Evolutionary conservation across 1,140 invertebrate species (phyloP), one percentile per base, ranked within the genome.

Genomic region (Scaptomyza montana): DNA sequence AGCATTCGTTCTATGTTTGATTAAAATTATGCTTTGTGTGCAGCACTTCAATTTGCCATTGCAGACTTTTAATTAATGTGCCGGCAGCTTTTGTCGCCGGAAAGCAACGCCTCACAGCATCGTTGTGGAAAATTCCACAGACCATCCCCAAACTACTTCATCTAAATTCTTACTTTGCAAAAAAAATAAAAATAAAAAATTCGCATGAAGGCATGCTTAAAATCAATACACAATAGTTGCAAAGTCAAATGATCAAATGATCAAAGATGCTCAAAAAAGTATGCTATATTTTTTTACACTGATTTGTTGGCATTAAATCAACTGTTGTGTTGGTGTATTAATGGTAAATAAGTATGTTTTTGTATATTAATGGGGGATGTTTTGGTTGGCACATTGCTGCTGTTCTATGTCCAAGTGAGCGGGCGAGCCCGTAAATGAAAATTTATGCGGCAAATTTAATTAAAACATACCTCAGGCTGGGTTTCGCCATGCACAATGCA

Each of bases 401-500:
- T 73, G 70, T 59, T 65, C 41, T 61, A 66, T 87, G 86, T 89
- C 82, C 87, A 66, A 80, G 73, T 73, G 69, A 89, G 72, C 78
- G 63, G 30, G 51, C 75, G 51, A 76, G 55, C 74, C 54, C 69
- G 69, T 68, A 84, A 89, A 89, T 89, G 84, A 84, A 89, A 89
- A 89, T 89, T 89, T 89, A 89, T 89, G 78, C 79, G 78, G 60
- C 64, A 90, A 90, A 90, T 86, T 89, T 89, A 89, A 89, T 90
- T 90, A 89, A 90, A 89, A 89, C 93, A 93, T 93, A 95, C 94
- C 91, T 94, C 94, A 62, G 94, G 93, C 85, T 93, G 93, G 70
- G 93, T 94, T 91, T 95, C 94, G 36, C 94, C 94, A 89, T 95
- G 94, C 21, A 95, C 94, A 62, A 94, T 94, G 89, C 95, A 95